Evolutionary conservation across 2,113 vertebrate genomes (phyloP).

Genomic region (Nipponia nippon): DNA sequence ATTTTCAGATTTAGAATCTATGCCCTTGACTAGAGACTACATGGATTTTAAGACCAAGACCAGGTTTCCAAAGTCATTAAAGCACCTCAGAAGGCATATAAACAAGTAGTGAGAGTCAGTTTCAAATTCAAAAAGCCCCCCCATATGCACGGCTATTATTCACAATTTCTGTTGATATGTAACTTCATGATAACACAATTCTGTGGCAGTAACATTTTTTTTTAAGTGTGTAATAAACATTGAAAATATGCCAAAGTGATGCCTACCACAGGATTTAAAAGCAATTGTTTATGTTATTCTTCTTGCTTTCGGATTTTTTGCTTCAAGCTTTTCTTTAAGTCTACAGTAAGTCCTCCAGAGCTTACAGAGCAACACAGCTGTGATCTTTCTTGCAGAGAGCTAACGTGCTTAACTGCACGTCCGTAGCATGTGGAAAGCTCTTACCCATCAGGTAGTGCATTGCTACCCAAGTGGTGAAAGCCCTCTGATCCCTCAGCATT

Average conservation of each 20-base stretch:
- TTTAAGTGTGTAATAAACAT: slow-evolving; percentile 23
- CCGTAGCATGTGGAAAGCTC: neutral
- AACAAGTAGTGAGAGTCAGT: neutral
- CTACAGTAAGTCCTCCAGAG: neutral
- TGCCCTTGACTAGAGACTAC: neutral
- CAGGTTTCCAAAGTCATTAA: neutral
- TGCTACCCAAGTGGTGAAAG: neutral
- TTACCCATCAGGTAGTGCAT: neutral
- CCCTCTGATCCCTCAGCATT: accelerated
- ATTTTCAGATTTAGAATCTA: neutral
- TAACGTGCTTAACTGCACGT: neutral
- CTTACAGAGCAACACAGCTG: neutral
- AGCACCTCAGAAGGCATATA: neutral
- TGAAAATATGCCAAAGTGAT: slow-evolving; percentile 46
- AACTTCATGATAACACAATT: slow-evolving; percentile 10
- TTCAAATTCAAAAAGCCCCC: neutral
- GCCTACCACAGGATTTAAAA: slow-evolving; percentile 25
- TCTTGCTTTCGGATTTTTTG: neutral
- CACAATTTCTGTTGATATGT: slow-evolving; percentile 19
- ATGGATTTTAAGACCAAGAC: neutral
- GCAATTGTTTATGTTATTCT: slow-evolving; percentile 15
- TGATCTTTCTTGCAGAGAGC: neutral
- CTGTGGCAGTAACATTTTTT: slow-evolving; percentile 28
- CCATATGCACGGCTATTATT: neutral
- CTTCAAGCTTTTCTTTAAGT: neutral